A percentile compares a stretch with the other conserved stretches of the same genome.
Conservation (phyloP, 2,113 vertebrate species). For the Nematolebias whitei region DNA sequence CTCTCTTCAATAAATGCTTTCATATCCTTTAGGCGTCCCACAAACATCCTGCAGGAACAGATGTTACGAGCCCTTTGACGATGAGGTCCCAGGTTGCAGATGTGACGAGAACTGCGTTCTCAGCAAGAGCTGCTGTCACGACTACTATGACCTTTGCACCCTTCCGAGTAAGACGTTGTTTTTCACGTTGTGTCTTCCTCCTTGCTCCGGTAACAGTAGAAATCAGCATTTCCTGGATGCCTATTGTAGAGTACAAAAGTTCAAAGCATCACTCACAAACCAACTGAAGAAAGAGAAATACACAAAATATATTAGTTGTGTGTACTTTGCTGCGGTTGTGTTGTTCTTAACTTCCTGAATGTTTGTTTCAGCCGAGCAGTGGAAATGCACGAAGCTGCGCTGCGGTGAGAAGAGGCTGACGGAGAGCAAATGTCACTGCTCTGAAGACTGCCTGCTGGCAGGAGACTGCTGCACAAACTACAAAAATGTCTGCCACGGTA, state of each 20-base stretch:
- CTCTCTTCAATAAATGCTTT: not conserved
- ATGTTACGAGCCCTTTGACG: conserved; percentile 62
- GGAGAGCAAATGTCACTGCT: conserved; percentile 74
- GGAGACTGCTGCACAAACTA: conserved; percentile 81
- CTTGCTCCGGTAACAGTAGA: too few relatives aligned
- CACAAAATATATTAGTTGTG: not conserved
- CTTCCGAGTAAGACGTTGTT: conserved; percentile 54
- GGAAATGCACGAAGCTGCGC: conserved; percentile 72
- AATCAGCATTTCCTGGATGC: too few relatives aligned
- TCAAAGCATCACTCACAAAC: not conserved
- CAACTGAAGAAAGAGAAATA: not conserved
- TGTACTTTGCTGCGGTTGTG: not conserved
- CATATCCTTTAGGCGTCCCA: conserved; percentile 30
- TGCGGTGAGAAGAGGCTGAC: conserved; percentile 73
- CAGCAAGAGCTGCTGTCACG: conserved; percentile 70
- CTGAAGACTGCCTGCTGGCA: conserved; percentile 66
- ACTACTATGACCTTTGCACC: conserved; percentile 66
- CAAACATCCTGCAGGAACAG: conserved; percentile 63
- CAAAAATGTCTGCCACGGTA: conserved; percentile 72
- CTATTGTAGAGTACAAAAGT: too few relatives aligned
- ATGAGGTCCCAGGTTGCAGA: conserved; percentile 51
- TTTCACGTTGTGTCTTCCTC: not conserved
- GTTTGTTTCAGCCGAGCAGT: conserved; percentile 61
- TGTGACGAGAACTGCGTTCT: conserved; percentile 59
- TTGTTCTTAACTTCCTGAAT: not conserved